phyloP scores from a whole-genome alignment of 1,140 invertebrate species.

The Alviniconcha marisindica region DNA sequence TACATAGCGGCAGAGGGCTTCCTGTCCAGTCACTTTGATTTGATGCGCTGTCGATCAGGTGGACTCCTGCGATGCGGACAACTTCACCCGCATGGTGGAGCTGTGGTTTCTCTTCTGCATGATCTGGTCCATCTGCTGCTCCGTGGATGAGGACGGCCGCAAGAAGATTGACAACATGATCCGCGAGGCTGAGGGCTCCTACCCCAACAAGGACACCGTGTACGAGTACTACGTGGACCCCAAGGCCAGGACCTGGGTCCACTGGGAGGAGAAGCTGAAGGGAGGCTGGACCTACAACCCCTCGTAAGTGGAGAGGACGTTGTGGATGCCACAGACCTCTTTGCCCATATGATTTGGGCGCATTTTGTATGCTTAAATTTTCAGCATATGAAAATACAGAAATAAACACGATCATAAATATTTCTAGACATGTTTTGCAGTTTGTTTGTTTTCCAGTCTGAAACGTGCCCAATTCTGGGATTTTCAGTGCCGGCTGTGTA shows the following conservation, averaged over 20 bases:
- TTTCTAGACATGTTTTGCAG: no score
- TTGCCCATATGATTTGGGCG: no score
- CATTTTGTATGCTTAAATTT: no score
- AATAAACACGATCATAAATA: no score
- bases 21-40: slow-evolving; percentile 9
- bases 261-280: slow-evolving; percentile 87
- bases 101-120: slow-evolving; percentile 87
- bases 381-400: no score
- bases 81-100: slow-evolving; percentile 80
- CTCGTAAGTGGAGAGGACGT: no score
- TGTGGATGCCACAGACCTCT: no score
- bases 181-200: slow-evolving; percentile 87
- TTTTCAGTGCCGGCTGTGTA: no score
- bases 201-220: slow-evolving; percentile 89
- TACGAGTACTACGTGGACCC: slow-evolving; percentile 92
- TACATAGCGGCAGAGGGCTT: no score
- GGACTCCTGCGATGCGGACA: slow-evolving; percentile 71
- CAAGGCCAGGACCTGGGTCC: slow-evolving; percentile 82
- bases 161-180: slow-evolving; percentile 87
- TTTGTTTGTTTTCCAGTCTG: no score
- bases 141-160: slow-evolving; percentile 87
- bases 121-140: slow-evolving; percentile 89
- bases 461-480: no score
- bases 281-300: slow-evolving; percentile 84
- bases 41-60: slow-evolving; percentile 54